These are phyloP conservation scores for Brachynemurus nebulosus DNA, from an alignment of 2,888 invertebrate genomes.

Conservation along the genomic window DNA sequence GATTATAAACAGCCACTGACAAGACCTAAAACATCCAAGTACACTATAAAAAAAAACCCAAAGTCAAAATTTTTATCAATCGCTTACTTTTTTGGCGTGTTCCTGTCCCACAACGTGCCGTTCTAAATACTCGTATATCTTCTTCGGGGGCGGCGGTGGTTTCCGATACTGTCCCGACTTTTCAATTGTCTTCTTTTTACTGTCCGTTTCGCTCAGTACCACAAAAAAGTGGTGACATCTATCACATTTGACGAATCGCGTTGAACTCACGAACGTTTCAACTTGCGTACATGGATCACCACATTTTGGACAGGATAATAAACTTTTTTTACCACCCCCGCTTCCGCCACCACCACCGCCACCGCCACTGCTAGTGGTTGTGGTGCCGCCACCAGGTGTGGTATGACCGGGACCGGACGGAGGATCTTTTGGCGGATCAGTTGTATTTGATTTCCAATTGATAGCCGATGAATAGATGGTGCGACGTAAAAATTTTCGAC, in stretches of 20 bases:
- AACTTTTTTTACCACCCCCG: conserved; percentile 54
- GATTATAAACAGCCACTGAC: conserved; percentile 97
- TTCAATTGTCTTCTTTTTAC: conserved; percentile 72
- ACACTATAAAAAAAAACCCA: neutral
- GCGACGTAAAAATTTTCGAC: conserved; percentile 25
- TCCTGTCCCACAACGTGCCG: conserved; percentile 96
- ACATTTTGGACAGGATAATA: conserved; percentile 89
- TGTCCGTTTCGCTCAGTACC: conserved; percentile 84
- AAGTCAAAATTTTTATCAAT: no score
- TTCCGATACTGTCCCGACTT: conserved; percentile 61
- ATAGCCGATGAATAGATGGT: conserved; percentile 17
- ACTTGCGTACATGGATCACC: conserved; percentile 96
- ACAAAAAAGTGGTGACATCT: conserved; percentile 98
- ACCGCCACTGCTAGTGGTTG: conserved; percentile 12
- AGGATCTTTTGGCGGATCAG: conserved; percentile 12
- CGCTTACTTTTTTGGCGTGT: conserved; percentile 70
- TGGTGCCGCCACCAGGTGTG: conserved; percentile 16
- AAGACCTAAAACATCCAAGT: conserved; percentile 42
- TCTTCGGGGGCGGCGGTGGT: conserved; percentile 91
- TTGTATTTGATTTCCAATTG: conserved; percentile 23
- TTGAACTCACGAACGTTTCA: conserved; percentile 93
- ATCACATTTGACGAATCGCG: conserved; percentile 94
- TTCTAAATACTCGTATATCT: conserved; percentile 93
- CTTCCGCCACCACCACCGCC: conserved; percentile 35
- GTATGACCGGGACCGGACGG: conserved; percentile 20